Percentiles rank a stretch among this genome's conserved stretches.
Conservation (phyloP, 2,113 vertebrate genomes). For the Podocnemis expansa region DNA sequence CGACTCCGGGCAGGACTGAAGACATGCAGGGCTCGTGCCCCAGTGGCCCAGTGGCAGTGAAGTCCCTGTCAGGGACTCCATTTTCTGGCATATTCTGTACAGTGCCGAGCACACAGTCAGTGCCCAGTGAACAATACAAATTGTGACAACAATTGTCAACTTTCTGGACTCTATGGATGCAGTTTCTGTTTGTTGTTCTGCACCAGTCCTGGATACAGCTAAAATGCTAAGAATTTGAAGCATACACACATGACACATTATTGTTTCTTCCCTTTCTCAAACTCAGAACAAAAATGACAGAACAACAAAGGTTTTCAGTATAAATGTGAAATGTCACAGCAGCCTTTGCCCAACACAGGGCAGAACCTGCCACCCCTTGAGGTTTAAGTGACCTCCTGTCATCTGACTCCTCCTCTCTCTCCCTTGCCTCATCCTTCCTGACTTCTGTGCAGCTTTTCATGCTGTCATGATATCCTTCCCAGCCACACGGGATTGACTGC, state of each 20-base stretch:
- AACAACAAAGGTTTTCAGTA: not conserved
- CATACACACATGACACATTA: not conserved
- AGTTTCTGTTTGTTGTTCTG: not conserved
- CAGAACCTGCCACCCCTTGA: not conserved
- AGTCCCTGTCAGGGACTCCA: too few relatives aligned
- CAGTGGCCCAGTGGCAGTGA: too few relatives aligned
- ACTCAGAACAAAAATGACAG: not conserved
- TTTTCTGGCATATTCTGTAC: not conserved
- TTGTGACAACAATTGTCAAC: not conserved
- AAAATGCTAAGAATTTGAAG: not conserved
- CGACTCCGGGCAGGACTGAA: too few relatives aligned
- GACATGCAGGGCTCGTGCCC: too few relatives aligned
- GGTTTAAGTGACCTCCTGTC: not conserved
- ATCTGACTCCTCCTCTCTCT: not conserved
- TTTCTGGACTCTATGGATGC: not conserved
- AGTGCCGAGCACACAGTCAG: not conserved
- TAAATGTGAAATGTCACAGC: not conserved
- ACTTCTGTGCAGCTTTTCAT: not conserved
- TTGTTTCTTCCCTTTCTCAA: not conserved
- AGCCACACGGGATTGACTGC: not conserved
- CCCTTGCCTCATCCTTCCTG: not conserved
- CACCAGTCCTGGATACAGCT: not conserved
- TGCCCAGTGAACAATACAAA: not conserved
- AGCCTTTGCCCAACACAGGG: fast-evolving
- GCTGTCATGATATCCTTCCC: not conserved